Evolutionary conservation across 2,113 vertebrate species (phyloP), one percentile per base, ranked within the genome.

Genomic region (Misgurnus mizolepis): DNA sequence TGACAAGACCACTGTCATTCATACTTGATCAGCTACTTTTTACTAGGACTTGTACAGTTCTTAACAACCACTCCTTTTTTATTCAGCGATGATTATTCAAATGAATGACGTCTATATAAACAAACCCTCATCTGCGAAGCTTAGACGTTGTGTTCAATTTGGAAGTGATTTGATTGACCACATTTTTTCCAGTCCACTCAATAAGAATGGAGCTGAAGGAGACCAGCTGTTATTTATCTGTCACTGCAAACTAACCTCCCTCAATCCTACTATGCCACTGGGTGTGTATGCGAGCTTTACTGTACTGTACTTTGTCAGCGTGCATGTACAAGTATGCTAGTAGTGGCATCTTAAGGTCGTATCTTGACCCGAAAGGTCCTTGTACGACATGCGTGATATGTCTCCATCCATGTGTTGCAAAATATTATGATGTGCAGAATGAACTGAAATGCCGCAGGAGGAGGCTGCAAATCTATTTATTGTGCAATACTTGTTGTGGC

Each of bases 281-380:
- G 61, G 39, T 49, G 27, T 73, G 18, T 53, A 58, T 58, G n/a
- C 7, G n/a, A 3, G 3, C 27, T 58, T 6, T 3, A 14, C 6
- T 56, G 6, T 56, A 17, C 49, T 50, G 49, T 50, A 50, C 27
- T 39, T 6, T 9, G 14, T 12, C n/a, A 53, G 11, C 12, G 7
- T 22, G 47, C 34, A 45, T 56, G 50, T 39, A 12, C 11, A 65
- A 18, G n/a, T 53, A 34, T 34, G 27, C 27, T 34, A 34, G 22
- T 34, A 34, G 22, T 76, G 80, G 45, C 45, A 55, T 60, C 39
- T 22, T 70, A 58, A 82, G 71, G 66, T 69, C 27, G 12, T 49
- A 76, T 75, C 64, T 15, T 55, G 80, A 82, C 83, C 83, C 82
- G 58, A 55, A 76, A 49, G 65, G 69, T 79, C 62, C 74, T 81